phyloP scores from a whole-genome alignment of 2,888 invertebrate species.

The Drosophila mettleri region DNA sequence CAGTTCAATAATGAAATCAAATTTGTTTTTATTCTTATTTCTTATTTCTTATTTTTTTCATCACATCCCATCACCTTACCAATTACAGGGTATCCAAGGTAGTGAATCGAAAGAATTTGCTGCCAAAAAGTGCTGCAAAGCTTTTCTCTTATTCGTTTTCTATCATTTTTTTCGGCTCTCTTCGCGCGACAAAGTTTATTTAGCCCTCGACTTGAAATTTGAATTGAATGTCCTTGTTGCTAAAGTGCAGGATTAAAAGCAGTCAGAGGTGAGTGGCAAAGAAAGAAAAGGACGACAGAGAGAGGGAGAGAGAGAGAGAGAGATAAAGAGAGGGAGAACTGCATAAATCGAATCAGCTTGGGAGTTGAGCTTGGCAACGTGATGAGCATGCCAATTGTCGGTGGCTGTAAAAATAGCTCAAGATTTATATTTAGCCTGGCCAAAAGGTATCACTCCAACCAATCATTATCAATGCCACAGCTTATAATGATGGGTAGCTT shows the following conservation, averaged over 20 bases:
- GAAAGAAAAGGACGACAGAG: background rate
- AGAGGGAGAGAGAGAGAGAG: slow-evolving; percentile 1
- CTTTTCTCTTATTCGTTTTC: slow-evolving; percentile 1
- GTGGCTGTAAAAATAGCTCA: slow-evolving; percentile 54
- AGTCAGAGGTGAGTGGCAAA: slow-evolving; percentile 15
- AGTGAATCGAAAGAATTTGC: background rate
- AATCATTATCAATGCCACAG: slow-evolving; percentile 56
- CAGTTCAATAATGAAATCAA: background rate
- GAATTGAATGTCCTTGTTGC: slow-evolving; percentile 38
- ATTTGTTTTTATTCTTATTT: too few species aligned
- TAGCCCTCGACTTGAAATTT: slow-evolving; percentile 74
- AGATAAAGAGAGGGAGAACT: slow-evolving; percentile 16
- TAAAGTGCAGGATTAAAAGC: slow-evolving; percentile 55
- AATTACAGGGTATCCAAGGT: slow-evolving; percentile 20
- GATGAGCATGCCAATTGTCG: slow-evolving; percentile 40
- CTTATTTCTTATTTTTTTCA: too few species aligned
- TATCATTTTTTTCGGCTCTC: background rate
- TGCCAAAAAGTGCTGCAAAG: slow-evolving; percentile 17
- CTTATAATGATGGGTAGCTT: slow-evolving; percentile 36
- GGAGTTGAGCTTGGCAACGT: slow-evolving; percentile 26
- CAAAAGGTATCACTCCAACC: slow-evolving; percentile 38
- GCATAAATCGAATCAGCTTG: slow-evolving; percentile 65
- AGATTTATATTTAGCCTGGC: slow-evolving; percentile 44
- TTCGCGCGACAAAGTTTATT: slow-evolving; percentile 69
- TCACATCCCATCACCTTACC: background rate